Evolutionary conservation across 2,797 vertebrate genomes (phyloP).

Genomic region (Cryptoblepharus egeriae): DNA sequence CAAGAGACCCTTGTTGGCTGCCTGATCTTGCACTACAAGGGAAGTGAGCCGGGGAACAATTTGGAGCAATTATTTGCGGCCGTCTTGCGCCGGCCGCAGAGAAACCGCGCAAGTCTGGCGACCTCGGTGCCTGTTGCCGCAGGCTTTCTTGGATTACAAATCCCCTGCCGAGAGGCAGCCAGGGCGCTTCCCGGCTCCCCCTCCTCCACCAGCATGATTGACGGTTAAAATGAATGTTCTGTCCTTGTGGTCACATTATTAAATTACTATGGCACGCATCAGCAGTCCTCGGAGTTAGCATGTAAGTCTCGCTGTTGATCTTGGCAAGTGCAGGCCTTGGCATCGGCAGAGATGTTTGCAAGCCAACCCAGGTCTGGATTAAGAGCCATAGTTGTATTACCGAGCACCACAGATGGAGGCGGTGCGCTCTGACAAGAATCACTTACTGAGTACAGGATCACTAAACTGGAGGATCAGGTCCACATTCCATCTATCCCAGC

Average conservation of each 20-base stretch:
- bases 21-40: not conserved
- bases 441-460: too few relatives aligned
- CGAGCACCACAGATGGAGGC: not conserved
- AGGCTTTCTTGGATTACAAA: slow-evolving; percentile 40
- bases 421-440: too few relatives aligned
- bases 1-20: rapidly evolving
- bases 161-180: slow-evolving; percentile 34
- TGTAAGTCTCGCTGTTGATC: slow-evolving; percentile 62
- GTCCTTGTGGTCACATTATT: slow-evolving; percentile 68
- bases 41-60: not conserved
- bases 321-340: slow-evolving; percentile 62
- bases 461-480: too few relatives aligned
- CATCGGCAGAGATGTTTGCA: slow-evolving; percentile 43
- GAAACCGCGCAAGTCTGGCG: not conserved
- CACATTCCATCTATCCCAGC: too few relatives aligned
- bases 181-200: slow-evolving; percentile 41
- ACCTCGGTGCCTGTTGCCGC: not conserved
- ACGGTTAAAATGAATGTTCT: slow-evolving; percentile 62
- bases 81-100: not conserved
- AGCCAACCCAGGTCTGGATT: slow-evolving; percentile 60
- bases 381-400: not conserved
- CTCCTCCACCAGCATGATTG: slow-evolving; percentile 53
- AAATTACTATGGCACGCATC: slow-evolving; percentile 74
- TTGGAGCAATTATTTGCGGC: not conserved
- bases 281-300: slow-evolving; percentile 64